Base-by-base conservation (phyloP, 2,113 vertebrate genomes). In the Talpa occidentalis region DNA sequence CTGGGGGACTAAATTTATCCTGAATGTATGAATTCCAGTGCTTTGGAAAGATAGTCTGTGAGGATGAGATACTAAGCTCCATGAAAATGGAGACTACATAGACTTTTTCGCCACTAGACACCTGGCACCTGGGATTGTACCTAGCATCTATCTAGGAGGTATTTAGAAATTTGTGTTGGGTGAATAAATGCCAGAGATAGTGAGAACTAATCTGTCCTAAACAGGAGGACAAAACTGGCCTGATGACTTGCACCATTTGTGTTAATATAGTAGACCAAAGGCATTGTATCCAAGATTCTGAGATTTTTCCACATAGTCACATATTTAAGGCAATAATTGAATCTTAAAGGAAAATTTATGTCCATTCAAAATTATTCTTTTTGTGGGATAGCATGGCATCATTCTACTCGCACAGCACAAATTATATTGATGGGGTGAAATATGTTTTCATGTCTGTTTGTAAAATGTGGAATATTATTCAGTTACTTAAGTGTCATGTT, bases 401-500 rank as follows among this genome's bases (percentile, higher is more conserved):
- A 95, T 87, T 95, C 83, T 94, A 67, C 91, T 95, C 86, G 60
- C 40, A 32, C n/a, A 77, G 66, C 40, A 95, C 81, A 95, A 96
- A 95, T 95, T 96, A 94, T 73, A 81, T 70, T 88, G 59, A 91
- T 73, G 47, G 83, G 74, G 64, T 93, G 28, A 95, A 96, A 95
- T 94, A 47, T 72, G n/a, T 93, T 94, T 94, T 86, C 79, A 66
- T 83, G 44, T 96, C 82, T 91, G 40, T 90, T 89, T 80, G 62
- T 93, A 95, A 96, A 97, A 89, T 93, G 95, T 89, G 70, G 81
- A 74, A 88, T 89, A 92, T 78, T 88, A 89, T 94, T 92, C 86
- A 95, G 95, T 96, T 95, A 90, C 64, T 89, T 91, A 88, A 96
- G 79, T 91, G 83, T 91, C 90, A 83, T 96, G 70, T 94, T 94